These are phyloP conservation scores for Phyllostomus discolor DNA, from an alignment of 2,113 vertebrate species.

Conservation along the genomic window DNA sequence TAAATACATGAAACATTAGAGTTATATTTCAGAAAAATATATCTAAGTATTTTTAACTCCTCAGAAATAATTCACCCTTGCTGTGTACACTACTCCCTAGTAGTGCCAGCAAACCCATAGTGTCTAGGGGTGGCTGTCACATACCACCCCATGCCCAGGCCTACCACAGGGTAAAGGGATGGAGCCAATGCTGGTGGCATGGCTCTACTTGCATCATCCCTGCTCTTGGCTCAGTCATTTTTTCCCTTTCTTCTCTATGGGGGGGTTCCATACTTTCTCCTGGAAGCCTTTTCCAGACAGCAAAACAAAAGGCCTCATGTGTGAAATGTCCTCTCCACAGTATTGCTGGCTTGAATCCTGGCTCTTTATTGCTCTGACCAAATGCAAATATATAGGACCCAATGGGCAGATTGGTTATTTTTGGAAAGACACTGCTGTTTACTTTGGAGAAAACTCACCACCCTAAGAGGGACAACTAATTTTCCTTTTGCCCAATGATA, in stretches of 20 bases:
- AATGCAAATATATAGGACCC: not conserved
- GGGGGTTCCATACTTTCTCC: not conserved
- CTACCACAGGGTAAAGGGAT: not conserved
- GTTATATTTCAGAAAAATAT: constrained; percentile 27
- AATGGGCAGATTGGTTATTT: not conserved
- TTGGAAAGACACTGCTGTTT: constrained; percentile 35
- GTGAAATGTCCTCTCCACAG: not conserved
- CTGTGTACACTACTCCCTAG: not conserved
- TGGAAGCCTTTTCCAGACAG: not conserved
- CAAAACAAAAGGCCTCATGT: not conserved
- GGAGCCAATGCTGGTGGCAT: not conserved
- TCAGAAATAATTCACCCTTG: not conserved
- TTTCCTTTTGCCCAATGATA: constrained; percentile 38
- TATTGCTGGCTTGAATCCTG: not conserved
- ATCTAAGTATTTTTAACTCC: constrained; percentile 31
- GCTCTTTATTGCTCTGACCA: not conserved
- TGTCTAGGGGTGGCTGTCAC: not conserved
- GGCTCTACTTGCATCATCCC: not conserved
- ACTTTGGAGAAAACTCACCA: constrained; percentile 31
- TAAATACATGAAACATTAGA: constrained; percentile 43
- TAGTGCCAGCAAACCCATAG: not conserved
- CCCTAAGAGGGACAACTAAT: constrained; percentile 3
- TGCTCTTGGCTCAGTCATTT: not conserved
- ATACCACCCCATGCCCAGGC: not conserved
- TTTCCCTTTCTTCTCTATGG: not conserved